phyloP scores from a whole-genome alignment of 2,113 vertebrate genomes.

The Tringa solitaria region DNA sequence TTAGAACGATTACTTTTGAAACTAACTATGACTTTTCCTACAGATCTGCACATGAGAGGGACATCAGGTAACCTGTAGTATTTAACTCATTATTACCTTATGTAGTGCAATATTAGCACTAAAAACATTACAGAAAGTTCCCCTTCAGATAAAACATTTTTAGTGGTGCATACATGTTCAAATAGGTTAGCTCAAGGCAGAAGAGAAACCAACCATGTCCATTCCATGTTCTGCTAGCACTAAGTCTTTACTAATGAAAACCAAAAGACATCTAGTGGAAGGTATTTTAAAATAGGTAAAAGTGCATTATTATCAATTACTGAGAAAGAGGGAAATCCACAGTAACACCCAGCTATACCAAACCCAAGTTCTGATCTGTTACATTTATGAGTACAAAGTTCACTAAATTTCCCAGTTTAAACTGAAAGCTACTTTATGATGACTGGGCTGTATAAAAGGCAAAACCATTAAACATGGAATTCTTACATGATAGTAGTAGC shows the following conservation, averaged over 20 bases:
- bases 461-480: neutral
- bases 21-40: neutral
- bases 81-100: neutral
- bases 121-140: neutral
- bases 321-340: neutral
- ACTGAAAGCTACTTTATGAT: neutral
- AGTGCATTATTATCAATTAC: neutral
- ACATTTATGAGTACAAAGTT: neutral
- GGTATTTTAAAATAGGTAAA: neutral
- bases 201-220: neutral
- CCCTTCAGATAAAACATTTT: neutral
- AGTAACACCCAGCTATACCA: neutral
- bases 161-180: neutral
- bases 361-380: neutral
- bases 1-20: neutral
- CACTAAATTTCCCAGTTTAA: neutral
- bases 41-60: neutral
- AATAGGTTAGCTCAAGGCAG: neutral
- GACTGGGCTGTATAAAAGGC: neutral
- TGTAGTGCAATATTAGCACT: neutral
- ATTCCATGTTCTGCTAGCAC: neutral
- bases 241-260: neutral
- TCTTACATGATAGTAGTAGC: neutral
- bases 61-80: neutral
- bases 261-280: neutral